Base-by-base conservation (phyloP, 2,797 vertebrate species). In the Ceyx erithaca region DNA sequence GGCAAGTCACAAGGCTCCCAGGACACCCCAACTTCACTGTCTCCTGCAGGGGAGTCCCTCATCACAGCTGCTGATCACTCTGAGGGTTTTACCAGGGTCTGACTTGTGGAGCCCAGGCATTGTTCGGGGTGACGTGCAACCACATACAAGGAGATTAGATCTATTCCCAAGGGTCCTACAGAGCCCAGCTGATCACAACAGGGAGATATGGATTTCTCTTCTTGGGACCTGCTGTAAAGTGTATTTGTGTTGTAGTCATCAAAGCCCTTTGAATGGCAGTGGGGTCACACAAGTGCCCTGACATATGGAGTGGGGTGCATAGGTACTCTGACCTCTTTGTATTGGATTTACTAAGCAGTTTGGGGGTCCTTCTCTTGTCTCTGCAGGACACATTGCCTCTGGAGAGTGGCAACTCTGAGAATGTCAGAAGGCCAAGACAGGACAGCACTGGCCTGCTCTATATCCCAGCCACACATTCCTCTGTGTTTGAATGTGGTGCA, bases 51-150 rank as follows among this genome's bases (percentile, higher is more conserved):
- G 59, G 59, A 87, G 64, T 23, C 66, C 68, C 75, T 6, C 0
- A 2, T 61, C 22, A 3, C 0, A 3, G 63, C 64, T 73, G 48
- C 85, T 52, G 30, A 23, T 80, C 11, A 4, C 20, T 4, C 0
- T 6, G 37, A 37, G 33, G 49, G 5, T 12, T 80, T 49, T 59
- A 11, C 51, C 22, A 41, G 71, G 25, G 31, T 87, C 43, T 26
- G 12, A 5, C 7, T 10, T 7, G 14, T 3, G 5, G 0, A 0
- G 31, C 72, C 46, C 1, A 1, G 33, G 31, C 68, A 52, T 14
- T 0, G 9, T n/a, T 45, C 3, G 12, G 33, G 9, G 28, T 62
- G 48, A 23, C 37, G 31, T 48, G 31, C 57, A 46, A 18, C 14
- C 59, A 18, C 51, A 57, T 61, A n/a, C 14, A 40, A 35, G 40